These are phyloP conservation scores for Microcaecilia unicolor DNA, from an alignment of 2,797 vertebrate species.

Conservation along the genomic window DNA sequence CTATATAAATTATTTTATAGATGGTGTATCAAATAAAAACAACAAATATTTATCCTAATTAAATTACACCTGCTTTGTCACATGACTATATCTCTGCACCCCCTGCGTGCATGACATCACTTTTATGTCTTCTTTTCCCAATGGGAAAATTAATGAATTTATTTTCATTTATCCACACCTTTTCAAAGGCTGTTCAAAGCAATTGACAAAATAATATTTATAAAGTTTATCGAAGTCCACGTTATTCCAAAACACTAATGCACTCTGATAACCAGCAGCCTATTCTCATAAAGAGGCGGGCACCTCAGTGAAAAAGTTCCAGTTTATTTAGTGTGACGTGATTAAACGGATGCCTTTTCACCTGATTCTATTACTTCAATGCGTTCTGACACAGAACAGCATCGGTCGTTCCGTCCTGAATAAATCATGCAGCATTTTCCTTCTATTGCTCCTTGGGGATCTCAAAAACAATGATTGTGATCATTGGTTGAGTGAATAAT, in stretches of 20 bases:
- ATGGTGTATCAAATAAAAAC: no score
- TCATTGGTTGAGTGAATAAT: conserved; percentile 58
- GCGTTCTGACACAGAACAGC: conserved; percentile 30
- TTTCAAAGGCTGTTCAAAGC: no score
- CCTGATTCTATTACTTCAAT: conserved; percentile 15
- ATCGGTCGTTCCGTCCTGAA: conserved; percentile 47
- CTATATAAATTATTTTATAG: no score
- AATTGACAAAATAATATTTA: conserved; percentile 18
- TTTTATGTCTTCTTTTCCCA: not conserved
- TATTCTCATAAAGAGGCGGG: not conserved
- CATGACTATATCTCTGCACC: no score
- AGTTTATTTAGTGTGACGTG: conserved; percentile 12
- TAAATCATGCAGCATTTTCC: conserved; percentile 56
- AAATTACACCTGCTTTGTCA: conserved; percentile 5
- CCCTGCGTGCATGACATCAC: no score
- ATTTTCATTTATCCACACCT: no score
- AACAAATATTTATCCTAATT: not conserved
- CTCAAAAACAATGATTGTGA: conserved; percentile 48
- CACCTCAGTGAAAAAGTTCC: conserved; percentile 6
- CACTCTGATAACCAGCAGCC: conserved; percentile 1
- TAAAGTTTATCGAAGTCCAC: not conserved
- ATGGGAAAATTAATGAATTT: no score
- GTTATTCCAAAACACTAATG: conserved; percentile 7
- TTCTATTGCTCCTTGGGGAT: conserved; percentile 48
- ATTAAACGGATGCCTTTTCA: conserved; percentile 23